Evolutionary conservation across 2,888 invertebrate genomes (phyloP), one percentile per base, ranked within the genome.

Genomic region (Drosophila incognita): DNA sequence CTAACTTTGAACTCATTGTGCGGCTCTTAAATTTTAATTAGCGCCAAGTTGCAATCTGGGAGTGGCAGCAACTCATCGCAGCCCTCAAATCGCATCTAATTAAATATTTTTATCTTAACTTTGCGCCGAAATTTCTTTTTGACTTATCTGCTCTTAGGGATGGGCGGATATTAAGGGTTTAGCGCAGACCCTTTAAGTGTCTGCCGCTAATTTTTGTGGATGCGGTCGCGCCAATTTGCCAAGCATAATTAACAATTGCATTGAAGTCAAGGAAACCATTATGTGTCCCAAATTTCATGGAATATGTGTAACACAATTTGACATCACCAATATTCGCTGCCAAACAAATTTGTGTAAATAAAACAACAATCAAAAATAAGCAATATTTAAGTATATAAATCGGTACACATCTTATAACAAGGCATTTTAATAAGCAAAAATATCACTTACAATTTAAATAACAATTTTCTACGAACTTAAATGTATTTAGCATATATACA

Each of bases 11-110:
- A 80, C 90, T 88, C 89, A 86, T 86, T 90, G 90, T 87, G 87
- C 84, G 87, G 86, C 82, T 90, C 86, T 86, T 90, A 88, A 86
- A 90, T 88, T 90, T 87, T 90, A 87, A 87, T 87, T 87, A 90
- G 82, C 90, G 81, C 61, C 81, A 85, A 87, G 79, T 72, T 77
- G 74, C 79, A 74, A 69, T 66, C 74, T 61, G 75, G 36, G 36
- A 53, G 60, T 66, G 69, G 79, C 72, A 73, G 70, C 74, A 53
- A 64, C 74, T 64, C 63, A 53, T 29, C 69, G 71, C 63, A 62
- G 67, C 74, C 81, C 63, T 74, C 68, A 69, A 75, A 80, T 75
- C 74, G 78, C 78, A 70, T 76, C 70, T 78, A 90, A 89, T 90
- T 87, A 82, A 83, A 90, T 57, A 67, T 79, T 67, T 71, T 79